Percentiles rank a stretch among this genome's conserved stretches.
Evolutionary conservation across 2,888 invertebrate species (phyloP).

Genomic region (Pollenia angustigena): DNA sequence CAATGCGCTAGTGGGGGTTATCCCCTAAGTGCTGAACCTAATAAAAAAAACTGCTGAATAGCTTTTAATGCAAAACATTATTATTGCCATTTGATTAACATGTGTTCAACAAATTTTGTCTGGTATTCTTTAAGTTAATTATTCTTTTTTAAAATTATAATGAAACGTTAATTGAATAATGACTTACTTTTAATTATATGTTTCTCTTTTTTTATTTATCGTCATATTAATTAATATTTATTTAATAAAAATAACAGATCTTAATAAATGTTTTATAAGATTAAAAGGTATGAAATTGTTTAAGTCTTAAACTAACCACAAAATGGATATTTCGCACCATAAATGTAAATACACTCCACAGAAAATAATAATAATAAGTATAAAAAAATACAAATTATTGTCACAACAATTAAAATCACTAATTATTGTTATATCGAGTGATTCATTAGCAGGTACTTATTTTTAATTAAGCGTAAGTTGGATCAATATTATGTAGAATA

Average conservation of each 20-base stretch:
- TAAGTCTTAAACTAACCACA: neutral
- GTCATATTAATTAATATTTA: neutral
- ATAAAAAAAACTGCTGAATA: no score
- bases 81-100: no score
- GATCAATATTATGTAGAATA: no score
- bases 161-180: neutral
- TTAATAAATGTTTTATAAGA: constrained; percentile 80
- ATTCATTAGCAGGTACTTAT: no score
- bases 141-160: no score
- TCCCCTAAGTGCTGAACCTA: no score
- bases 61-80: no score
- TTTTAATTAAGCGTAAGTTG: no score
- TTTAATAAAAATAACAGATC: constrained; percentile 74
- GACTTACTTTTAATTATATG: neutral
- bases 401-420: neutral
- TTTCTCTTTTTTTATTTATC: constrained; percentile 31
- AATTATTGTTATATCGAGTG: neutral
- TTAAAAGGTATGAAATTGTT: constrained; percentile 77
- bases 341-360: constrained; percentile 61
- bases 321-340: constrained; percentile 57
- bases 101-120: no score
- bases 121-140: no score
- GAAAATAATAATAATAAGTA: neutral
- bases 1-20: no score
- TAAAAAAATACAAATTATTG: no score